Base-by-base conservation (phyloP, 2,888 invertebrate genomes). In the Liopterus haemorrhoidalis region DNA sequence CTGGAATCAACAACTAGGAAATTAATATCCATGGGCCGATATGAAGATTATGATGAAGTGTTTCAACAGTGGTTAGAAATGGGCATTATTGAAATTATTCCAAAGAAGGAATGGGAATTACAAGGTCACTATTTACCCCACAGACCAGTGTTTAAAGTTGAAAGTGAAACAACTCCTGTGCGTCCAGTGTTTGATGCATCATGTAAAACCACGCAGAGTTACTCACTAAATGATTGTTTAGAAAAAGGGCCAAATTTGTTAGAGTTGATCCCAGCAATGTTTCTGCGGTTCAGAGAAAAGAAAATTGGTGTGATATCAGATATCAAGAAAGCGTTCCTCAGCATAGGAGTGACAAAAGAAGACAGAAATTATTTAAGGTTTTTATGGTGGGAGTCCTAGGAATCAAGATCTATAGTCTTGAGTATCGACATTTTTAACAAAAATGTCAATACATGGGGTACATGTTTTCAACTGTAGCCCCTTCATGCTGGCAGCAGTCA, bases 111-210 rank as follows among this genome's bases (percentile, higher is more conserved):
- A 19, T 19, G 14, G n/a, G 18, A 39, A 9, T 35, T 41, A 8
- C 14, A 4, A n/a, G 31, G 42, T 2, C 22, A 47, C 19, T 56
- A 46, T 30, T 45, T 56, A n/a, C 53, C 53, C 5, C 58, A 59
- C 45, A 55, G 54, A 21, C 51, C 51, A 6, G 53, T 59, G 2
- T 35, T 54, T 5, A 47, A 51, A 8, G 49, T 49, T 1, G 32
- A 49, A 2, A 54, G 53, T 36, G 22, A 48, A 4, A 58, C 56
- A 2, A 54, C 56, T 2, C 54, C 51, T 25, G 32, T 57, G 1
- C 31, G 57, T 11, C 56, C 57, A 1, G 57, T 59, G 0, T 55
- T 56, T 48, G 53, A 58, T 25, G 57, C 56, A n/a, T 54, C 54
- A 11, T 37, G 49, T 3, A 40, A 41, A 39, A 43, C 53, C 2